phyloP scores from a whole-genome alignment of 2,113 vertebrate genomes.

The Rhineura floridana region DNA sequence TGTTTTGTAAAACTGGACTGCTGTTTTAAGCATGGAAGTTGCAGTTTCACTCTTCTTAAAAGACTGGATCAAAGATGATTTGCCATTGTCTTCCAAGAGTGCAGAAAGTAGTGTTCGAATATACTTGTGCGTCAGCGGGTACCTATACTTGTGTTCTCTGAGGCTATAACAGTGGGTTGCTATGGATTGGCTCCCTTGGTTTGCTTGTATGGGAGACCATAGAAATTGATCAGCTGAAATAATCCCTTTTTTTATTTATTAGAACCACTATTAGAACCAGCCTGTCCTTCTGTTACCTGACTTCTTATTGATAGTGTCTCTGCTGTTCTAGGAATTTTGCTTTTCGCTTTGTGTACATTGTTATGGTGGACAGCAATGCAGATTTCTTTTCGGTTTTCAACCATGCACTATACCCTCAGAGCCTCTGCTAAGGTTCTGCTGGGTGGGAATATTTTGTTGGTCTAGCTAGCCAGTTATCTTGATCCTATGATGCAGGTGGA shows the following conservation, averaged over 20 bases:
- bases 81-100: slow-evolving; percentile 29
- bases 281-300: not conserved
- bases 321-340: not conserved
- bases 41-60: not conserved
- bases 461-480: not conserved
- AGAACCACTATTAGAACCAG: accelerated
- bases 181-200: not conserved
- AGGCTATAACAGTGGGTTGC: no score
- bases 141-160: no score
- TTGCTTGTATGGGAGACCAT: slow-evolving; percentile 25
- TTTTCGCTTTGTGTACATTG: not conserved
- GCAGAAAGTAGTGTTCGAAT: not conserved
- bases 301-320: not conserved
- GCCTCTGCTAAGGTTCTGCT: not conserved
- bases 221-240: not conserved
- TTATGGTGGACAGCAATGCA: not conserved
- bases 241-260: not conserved
- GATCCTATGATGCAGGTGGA: not conserved
- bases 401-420: not conserved
- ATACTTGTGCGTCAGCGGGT: not conserved
- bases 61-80: slow-evolving; percentile 31
- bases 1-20: slow-evolving; percentile 21
- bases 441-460: not conserved
- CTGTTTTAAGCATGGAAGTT: slow-evolving; percentile 16
- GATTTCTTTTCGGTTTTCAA: not conserved